Evolutionary conservation across 2,888 invertebrate species (phyloP), one percentile per base, ranked within the genome.

Genomic region (Perdita meconis): DNA sequence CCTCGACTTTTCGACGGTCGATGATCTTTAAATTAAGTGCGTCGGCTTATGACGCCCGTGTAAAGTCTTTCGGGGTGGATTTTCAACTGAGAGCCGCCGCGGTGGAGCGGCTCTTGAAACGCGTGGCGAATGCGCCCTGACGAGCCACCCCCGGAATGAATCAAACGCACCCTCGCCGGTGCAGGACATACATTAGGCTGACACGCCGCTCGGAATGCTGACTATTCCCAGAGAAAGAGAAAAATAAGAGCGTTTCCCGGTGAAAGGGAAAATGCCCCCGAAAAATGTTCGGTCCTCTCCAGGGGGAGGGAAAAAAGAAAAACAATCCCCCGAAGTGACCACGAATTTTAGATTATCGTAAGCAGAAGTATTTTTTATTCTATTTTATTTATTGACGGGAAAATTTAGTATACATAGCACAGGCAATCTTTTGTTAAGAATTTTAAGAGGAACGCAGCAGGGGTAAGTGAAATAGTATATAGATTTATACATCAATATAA

Each of bases 21-120:
- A 83, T 86, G 87, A 90, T 88, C 89, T 91, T 91, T 88, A 91
- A 91, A 92, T 91, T 89, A 90, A 91, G 90, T 90, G 89, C 88
- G 87, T 86, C 83, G 86, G 89, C 89, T 91, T 91, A 90, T 89
- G 85, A 90, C 89, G 87, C 88, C 86, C 87, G 82, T 90, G 92
- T 91, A 91, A 91, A 92, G 84, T 90, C 87, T 83, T 70, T 76
- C 77, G 77, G 80, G 78, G 74, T 82, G 83, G 86, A 87, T 89
- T 88, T 86, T 87, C 81, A 78, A 66, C 72, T 70, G 65, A 66
- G 69, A 22, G 36, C 36, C 61, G 16, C 44, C 30, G 42, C 40
- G 55, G 12, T 50, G 30, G 60, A 60, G 77, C 75, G 81, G 57
- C 71, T 67, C 83, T 77, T 86, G 88, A 89, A 88, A 89, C 82